Evolutionary conservation across 1,140 invertebrate genomes (phyloP).

Genomic region (Diuraphis noxia): DNA sequence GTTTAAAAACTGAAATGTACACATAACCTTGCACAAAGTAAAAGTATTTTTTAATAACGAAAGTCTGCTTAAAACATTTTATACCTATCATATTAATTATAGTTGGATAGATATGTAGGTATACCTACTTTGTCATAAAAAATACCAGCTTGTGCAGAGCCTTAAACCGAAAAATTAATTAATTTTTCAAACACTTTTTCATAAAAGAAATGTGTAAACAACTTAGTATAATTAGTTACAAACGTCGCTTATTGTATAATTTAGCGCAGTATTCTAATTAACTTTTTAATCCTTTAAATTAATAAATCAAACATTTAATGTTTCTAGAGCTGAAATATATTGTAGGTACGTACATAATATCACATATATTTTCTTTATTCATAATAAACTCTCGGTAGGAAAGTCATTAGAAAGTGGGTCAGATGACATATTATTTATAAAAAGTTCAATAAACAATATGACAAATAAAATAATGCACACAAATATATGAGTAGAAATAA

Average conservation of each 20-base stretch:
- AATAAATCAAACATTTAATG: background rate
- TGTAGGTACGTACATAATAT: background rate
- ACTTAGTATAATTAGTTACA: background rate
- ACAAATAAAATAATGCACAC: background rate
- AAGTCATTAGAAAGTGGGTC: background rate
- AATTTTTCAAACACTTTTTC: background rate
- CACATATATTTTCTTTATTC: background rate
- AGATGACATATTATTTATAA: background rate
- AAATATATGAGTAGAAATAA: background rate
- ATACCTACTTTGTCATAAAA: too few species aligned
- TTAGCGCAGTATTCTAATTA: background rate
- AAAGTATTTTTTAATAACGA: background rate
- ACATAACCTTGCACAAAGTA: background rate
- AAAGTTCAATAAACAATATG: background rate
- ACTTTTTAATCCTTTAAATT: background rate
- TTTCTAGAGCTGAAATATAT: background rate
- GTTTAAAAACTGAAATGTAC: background rate
- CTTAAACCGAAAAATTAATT: background rate
- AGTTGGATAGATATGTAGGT: background rate
- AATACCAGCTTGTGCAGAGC: background rate
- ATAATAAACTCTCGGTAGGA: background rate
- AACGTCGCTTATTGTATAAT: background rate
- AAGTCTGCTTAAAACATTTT: background rate
- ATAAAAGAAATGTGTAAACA: background rate
- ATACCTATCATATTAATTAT: constrained; percentile 13